phyloP scores from a whole-genome alignment of 2,888 invertebrate species.

The Drosophila siamana region DNA sequence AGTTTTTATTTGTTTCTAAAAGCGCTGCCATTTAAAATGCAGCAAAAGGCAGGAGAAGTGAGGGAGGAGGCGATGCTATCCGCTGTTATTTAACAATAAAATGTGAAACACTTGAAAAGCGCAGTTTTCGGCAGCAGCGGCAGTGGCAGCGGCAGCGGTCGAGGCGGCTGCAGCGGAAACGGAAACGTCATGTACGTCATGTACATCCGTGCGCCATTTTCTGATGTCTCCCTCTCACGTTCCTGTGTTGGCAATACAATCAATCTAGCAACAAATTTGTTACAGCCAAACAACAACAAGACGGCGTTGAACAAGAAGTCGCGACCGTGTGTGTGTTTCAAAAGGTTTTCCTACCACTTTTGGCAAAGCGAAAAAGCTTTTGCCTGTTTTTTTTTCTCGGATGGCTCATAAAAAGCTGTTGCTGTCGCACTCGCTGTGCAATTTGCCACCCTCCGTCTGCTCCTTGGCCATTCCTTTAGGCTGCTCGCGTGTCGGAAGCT shows the following conservation, averaged over 20 bases:
- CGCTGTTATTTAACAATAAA: conserved; percentile 59
- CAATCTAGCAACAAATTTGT: conserved; percentile 80
- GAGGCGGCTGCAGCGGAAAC: conserved; percentile 75
- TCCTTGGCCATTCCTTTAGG: neutral
- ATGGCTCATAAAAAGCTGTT: conserved; percentile 33
- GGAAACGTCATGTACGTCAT: conserved; percentile 82
- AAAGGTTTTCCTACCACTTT: conserved; percentile 42
- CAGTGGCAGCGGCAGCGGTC: neutral
- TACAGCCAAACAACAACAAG: conserved; percentile 26
- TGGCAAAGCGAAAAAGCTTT: conserved; percentile 51
- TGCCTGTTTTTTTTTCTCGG: conserved; percentile 33
- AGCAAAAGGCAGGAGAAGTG: conserved; percentile 5
- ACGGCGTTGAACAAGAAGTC: conserved; percentile 6
- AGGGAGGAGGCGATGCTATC: neutral
- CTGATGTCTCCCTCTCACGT: conserved; percentile 33
- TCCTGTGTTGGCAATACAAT: conserved; percentile 68
- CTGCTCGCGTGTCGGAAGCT: conserved; percentile 75
- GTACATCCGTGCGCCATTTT: conserved; percentile 73
- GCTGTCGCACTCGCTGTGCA: too few relatives aligned
- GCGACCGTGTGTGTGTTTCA: conserved; percentile 45
- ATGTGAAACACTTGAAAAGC: conserved; percentile 61
- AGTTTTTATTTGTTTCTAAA: conserved; percentile 52
- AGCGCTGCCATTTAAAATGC: conserved; percentile 33
- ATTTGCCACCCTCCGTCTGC: conserved; percentile 36
- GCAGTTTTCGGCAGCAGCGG: conserved; percentile 33